Conservation (phyloP, 2,113 vertebrate genomes). For the Natator depressus region DNA sequence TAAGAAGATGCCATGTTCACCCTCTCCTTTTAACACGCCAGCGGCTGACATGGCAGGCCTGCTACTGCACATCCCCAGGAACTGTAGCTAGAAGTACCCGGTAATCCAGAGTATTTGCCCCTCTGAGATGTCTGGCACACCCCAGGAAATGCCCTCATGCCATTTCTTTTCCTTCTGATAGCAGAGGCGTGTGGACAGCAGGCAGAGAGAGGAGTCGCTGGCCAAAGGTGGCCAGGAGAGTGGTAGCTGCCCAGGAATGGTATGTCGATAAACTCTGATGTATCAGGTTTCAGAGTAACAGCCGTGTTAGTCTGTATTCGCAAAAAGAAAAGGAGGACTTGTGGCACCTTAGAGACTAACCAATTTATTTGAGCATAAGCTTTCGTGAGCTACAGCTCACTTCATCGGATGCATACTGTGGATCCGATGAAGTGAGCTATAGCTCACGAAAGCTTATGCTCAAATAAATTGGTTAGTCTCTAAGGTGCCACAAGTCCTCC, state of each 20-base stretch:
- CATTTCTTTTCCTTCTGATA: constrained; percentile 1
- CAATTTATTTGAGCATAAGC: too few relatives aligned
- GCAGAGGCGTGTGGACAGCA: constrained; percentile 22
- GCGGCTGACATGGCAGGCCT: not conserved
- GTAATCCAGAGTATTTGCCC: not conserved
- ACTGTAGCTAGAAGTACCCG: not conserved
- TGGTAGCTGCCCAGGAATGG: constrained; percentile 54
- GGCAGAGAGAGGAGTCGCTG: constrained; percentile 2
- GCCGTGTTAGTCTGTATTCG: too few relatives aligned
- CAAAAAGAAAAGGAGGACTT: too few relatives aligned
- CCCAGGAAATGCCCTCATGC: not conserved
- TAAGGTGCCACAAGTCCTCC: too few relatives aligned
- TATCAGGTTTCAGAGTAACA: not conserved
- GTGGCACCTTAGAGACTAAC: too few relatives aligned
- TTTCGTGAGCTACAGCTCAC: too few relatives aligned
- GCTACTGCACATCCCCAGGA: not conserved
- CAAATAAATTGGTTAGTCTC: too few relatives aligned
- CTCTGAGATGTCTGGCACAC: not conserved
- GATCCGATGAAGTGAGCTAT: too few relatives aligned
- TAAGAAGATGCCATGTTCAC: not conserved
- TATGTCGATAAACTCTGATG: constrained; percentile 1
- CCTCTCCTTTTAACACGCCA: not conserved
- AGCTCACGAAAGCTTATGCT: too few relatives aligned
- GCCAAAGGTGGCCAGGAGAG: not conserved
- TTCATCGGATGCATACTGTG: too few relatives aligned